A percentile compares a stretch with the other conserved stretches of the same genome.
Evolutionary conservation across 2,888 invertebrate genomes (phyloP).

Genomic region (Malthinus flaveolus): DNA sequence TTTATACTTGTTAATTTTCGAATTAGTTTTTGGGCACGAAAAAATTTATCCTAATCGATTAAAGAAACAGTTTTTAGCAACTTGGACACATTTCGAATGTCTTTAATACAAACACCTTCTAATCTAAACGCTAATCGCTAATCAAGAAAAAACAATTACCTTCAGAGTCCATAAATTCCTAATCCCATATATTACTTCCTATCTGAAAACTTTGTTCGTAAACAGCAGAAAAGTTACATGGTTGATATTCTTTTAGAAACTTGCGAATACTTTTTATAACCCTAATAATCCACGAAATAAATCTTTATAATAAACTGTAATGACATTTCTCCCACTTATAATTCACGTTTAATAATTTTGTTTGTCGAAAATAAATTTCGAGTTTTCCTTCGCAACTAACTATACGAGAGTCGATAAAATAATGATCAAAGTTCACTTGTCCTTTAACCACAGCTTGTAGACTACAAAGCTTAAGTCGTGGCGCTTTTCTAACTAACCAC

Average conservation of each 20-base stretch:
- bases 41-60: constrained; percentile 5
- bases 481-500: constrained; percentile 13
- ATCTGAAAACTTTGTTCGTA: constrained; percentile 14
- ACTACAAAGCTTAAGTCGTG: constrained; percentile 7
- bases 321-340: constrained; percentile 10
- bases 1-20: constrained; percentile 11
- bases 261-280: constrained; percentile 7
- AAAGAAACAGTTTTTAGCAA: neutral
- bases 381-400: neutral
- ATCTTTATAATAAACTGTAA: constrained; percentile 9
- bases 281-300: constrained; percentile 9
- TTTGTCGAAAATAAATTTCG: constrained; percentile 12
- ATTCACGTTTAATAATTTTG: constrained; percentile 14
- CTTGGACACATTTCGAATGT: neutral
- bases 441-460: constrained; percentile 4
- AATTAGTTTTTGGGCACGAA: neutral
- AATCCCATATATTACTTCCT: constrained; percentile 15
- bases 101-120: neutral
- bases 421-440: constrained; percentile 9
- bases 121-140: constrained; percentile 14
- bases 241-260: constrained; percentile 10
- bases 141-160: constrained; percentile 18
- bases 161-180: constrained; percentile 17
- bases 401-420: constrained; percentile 7
- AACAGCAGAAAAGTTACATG: constrained; percentile 2